Conservation (phyloP, 2,113 vertebrate species). For the Ameiurus melas region DNA sequence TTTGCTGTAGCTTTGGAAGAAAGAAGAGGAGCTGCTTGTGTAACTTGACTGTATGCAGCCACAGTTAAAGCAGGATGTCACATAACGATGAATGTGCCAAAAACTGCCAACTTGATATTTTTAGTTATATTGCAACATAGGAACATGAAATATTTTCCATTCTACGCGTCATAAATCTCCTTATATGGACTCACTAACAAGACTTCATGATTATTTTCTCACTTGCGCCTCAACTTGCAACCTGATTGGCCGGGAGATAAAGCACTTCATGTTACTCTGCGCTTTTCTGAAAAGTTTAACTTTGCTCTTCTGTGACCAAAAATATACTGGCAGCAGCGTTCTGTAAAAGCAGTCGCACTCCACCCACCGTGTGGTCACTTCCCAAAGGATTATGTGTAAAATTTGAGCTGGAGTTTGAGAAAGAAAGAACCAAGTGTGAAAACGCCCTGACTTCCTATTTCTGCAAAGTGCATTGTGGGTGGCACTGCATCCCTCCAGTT, state of each 20-base stretch:
- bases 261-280: not conserved
- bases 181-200: not conserved
- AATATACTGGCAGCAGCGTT: not conserved
- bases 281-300: not conserved
- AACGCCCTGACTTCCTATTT: not conserved
- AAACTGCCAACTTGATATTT: not conserved
- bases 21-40: not conserved
- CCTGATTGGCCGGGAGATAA: not conserved
- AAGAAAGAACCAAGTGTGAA: not conserved
- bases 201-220: not conserved
- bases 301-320: not conserved
- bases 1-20: not conserved
- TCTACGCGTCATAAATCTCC: not conserved
- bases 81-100: not conserved
- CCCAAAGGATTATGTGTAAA: not conserved
- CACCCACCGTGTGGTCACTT: conserved; percentile 23
- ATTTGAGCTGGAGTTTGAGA: not conserved
- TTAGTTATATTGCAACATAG: not conserved
- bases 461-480: not conserved
- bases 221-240: no score
- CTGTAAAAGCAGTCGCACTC: conserved; percentile 1
- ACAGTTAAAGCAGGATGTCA: not conserved
- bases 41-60: not conserved
- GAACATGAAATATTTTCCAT: not conserved
- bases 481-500: not conserved